Evolutionary conservation across 1,140 invertebrate genomes (phyloP).

Genomic region (Hirudo medicinalis): DNA sequence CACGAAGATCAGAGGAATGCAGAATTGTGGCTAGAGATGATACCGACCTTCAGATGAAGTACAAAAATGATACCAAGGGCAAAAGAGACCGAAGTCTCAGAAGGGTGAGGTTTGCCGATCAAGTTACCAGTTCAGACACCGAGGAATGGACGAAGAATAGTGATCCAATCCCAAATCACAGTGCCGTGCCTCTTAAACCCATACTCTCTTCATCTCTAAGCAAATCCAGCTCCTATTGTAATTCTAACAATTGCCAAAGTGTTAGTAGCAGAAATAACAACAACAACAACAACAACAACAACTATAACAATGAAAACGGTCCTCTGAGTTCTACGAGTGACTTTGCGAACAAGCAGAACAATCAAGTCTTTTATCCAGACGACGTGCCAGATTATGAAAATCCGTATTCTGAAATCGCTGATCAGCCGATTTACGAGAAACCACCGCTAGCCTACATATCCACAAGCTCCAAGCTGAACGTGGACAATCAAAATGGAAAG

Average conservation of each 20-base stretch:
- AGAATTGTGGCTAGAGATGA: not conserved
- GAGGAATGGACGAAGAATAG: too few species aligned
- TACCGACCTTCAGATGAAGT: not conserved
- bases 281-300: slow-evolving; percentile 4
- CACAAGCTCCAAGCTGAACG: too few species aligned
- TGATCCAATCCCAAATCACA: too few species aligned
- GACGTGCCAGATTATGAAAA: too few species aligned
- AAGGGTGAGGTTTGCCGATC: slow-evolving; percentile 7
- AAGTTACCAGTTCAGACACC: not conserved
- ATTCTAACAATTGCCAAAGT: not conserved
- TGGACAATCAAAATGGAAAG: too few species aligned
- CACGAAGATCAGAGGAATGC: not conserved
- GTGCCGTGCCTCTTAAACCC: too few species aligned
- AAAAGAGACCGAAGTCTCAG: slow-evolving; percentile 8
- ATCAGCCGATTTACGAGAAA: too few species aligned
- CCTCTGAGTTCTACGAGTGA: not conserved
- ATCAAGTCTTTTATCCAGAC: too few species aligned
- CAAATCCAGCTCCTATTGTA: not conserved
- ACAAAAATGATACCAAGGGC: not conserved
- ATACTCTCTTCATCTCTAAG: not conserved
- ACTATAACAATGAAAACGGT: not conserved
- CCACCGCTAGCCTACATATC: too few species aligned
- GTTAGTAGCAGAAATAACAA: not conserved
- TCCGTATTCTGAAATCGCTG: too few species aligned
- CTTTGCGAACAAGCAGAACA: not conserved